phyloP scores from a whole-genome alignment of 2,797 vertebrate species.

The Lutra lutra region DNA sequence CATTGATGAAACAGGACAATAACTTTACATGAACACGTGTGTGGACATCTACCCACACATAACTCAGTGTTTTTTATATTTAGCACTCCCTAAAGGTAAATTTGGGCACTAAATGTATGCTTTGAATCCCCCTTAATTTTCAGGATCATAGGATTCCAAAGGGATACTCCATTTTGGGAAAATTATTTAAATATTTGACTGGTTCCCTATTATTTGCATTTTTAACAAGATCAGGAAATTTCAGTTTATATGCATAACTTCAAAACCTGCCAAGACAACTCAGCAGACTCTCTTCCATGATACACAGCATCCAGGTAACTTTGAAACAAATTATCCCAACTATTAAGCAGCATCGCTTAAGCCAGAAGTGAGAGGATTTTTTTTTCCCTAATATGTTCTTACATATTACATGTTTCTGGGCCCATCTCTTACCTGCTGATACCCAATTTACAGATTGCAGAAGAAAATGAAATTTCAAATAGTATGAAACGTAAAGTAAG shows the following conservation, averaged over 20 bases:
- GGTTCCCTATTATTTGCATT: neutral
- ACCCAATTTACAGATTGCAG: neutral
- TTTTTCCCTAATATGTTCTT: neutral
- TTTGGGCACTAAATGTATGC: neutral
- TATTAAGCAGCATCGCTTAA: neutral
- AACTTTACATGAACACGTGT: neutral
- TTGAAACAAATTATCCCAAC: neutral
- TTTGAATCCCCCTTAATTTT: neutral
- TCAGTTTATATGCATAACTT: neutral
- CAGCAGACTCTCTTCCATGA: neutral
- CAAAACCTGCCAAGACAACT: neutral
- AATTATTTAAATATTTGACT: neutral
- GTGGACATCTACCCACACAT: neutral
- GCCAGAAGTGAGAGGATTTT: neutral
- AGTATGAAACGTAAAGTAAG: neutral
- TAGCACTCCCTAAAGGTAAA: neutral
- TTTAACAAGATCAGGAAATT: neutral
- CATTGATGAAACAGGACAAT: slow-evolving; percentile 8
- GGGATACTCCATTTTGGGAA: neutral
- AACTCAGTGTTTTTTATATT: neutral
- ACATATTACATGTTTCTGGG: neutral
- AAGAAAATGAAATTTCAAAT: neutral
- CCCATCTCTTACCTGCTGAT: neutral
- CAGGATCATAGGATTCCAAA: neutral
- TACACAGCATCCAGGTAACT: neutral